Evolutionary conservation across 1,140 invertebrate species (phyloP).

Genomic region (Wiebesia pumilae): DNA sequence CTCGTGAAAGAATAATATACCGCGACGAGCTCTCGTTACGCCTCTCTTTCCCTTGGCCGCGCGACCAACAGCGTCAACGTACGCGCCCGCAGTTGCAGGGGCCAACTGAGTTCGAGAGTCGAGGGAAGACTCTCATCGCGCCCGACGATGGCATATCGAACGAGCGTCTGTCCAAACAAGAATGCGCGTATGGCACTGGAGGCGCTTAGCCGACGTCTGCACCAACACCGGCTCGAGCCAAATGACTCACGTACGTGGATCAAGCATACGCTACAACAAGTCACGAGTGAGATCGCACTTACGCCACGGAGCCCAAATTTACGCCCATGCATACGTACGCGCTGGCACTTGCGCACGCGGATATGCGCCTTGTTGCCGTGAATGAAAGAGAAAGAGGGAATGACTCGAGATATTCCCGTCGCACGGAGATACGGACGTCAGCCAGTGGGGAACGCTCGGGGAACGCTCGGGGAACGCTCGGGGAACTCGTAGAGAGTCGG

Average conservation of each 20-base stretch:
- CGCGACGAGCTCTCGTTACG: neutral
- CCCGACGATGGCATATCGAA: neutral
- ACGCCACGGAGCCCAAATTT: constrained; percentile 21
- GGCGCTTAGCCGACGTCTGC: neutral
- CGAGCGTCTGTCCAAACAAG: constrained; percentile 19
- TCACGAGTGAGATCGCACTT: constrained; percentile 27
- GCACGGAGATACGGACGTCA: no score
- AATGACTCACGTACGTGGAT: no score
- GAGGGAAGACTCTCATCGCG: no score
- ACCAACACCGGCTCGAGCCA: no score
- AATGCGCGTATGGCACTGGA: neutral
- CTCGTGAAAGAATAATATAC: neutral
- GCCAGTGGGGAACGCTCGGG: neutral
- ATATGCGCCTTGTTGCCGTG: neutral
- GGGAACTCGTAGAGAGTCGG: no score
- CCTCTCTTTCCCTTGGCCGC: neutral
- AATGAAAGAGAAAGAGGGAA: neutral
- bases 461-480: neutral
- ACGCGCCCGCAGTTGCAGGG: no score
- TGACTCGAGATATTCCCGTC: no score
- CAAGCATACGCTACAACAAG: no score
- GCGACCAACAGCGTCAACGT: neutral
- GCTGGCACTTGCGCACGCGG: no score
- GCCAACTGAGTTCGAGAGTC: no score
- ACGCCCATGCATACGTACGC: neutral